Base-by-base conservation (phyloP, 1,140 invertebrate species). In the Temnothorax nylanderi region DNA sequence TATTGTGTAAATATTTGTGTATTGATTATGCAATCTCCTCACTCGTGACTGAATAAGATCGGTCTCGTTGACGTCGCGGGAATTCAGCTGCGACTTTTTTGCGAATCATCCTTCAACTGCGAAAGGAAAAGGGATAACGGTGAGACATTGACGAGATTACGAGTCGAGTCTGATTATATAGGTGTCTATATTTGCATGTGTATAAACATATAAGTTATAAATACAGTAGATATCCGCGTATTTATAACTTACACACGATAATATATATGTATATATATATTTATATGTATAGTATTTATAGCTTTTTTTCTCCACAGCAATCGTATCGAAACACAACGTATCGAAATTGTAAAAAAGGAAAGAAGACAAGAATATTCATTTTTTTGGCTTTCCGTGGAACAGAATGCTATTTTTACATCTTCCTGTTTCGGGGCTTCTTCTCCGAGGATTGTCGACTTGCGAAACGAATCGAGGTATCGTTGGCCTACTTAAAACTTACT, bases 151-250 rank as follows among this genome's bases (percentile, higher is more conserved):
- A 47, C 41, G 11, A 21, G 11, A 75, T 71, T 10, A 71, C 34
- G 44, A 51, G 16, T 64, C 16, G 21, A 34, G n/a, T 72, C 64
- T 67, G 88, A 6, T 87, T 87, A 90, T 71, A 87, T 89, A 88
- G 34, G 85, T 85, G 69, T 92, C 85, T 91, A 91, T 88, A 91
- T 87, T 76, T 89, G 78, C 65, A 91, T 87, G 89, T 87, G 91
- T 92, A 92, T 90, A 92, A 90, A 91, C 77, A 87, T 89, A 91
- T 87, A 89, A 90, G 85, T 90, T 90, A 92, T 87, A 92, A 92
- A 91, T 92, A 90, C 74, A 87, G 37, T 78, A 78, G 62, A n/a
- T 16, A 64, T 74, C 62, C 69, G 74, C 74, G 82, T 91, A 89
- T 84, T 88, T 82, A 88, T 88, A 88, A 89, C 87, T 90, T 85